phyloP scores from a whole-genome alignment of 2,797 vertebrate species.

The Synanceia verrucosa region DNA sequence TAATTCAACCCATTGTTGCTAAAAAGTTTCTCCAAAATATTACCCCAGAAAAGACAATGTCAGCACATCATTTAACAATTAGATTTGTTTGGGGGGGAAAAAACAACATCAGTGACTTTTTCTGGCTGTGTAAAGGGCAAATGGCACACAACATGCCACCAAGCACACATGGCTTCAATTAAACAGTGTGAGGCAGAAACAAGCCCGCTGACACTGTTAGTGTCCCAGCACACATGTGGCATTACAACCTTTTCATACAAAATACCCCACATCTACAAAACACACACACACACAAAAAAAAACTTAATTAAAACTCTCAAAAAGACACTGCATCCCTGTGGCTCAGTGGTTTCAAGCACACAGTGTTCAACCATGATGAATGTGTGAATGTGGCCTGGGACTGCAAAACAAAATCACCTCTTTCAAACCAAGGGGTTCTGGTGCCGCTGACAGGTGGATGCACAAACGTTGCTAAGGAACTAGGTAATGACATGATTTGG shows the following conservation, averaged over 20 bases:
- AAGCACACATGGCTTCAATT: slow-evolving; percentile 6
- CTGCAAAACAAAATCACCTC: no score
- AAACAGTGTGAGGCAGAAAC: neutral
- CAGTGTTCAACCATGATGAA: neutral
- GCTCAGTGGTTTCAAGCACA: slow-evolving; percentile 1
- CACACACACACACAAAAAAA: neutral
- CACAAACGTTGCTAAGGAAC: no score
- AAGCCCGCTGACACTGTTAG: neutral
- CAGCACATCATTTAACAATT: neutral
- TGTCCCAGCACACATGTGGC: neutral
- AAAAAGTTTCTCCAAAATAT: neutral
- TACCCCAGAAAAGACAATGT: neutral
- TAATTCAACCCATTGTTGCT: neutral
- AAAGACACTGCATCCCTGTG: neutral
- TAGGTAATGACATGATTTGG: no score
- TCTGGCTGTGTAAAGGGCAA: neutral
- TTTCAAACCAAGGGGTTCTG: no score
- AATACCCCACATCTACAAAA: neutral
- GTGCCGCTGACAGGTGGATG: no score
- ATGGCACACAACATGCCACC: neutral
- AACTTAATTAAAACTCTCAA: slow-evolving; percentile 3
- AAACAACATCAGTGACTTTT: neutral
- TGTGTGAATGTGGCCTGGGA: neutral
- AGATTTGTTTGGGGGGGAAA: neutral
- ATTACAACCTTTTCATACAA: neutral